Evolutionary conservation across 1,140 invertebrate species (phyloP).

Genomic region (Grapholita molesta): DNA sequence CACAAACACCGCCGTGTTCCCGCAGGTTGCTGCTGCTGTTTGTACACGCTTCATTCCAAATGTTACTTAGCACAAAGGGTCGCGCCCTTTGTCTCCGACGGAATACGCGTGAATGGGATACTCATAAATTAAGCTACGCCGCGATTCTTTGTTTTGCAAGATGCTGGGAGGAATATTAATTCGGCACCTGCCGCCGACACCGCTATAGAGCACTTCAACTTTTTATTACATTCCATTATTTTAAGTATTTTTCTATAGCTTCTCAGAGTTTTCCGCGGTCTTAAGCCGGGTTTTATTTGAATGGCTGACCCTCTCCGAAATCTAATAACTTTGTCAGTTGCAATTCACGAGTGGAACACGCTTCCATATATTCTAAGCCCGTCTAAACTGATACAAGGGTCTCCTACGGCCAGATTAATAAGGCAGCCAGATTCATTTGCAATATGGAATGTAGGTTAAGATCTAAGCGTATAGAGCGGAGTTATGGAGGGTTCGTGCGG

Average conservation of each 20-base stretch:
- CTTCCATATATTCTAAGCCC: neutral
- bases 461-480: neutral
- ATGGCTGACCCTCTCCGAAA: neutral
- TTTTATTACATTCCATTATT: neutral
- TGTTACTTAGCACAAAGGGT: constrained; percentile 13
- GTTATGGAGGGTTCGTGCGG: constrained; percentile 6
- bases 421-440: neutral
- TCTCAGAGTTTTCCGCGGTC: neutral
- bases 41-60: constrained; percentile 7
- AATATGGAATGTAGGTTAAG: neutral
- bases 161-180: neutral
- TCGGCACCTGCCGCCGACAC: neutral
- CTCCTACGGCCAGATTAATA: neutral
- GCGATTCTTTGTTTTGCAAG: neutral
- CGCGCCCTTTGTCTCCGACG: neutral
- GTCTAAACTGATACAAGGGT: neutral
- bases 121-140: constrained; percentile 16
- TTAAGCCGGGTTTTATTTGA: neutral
- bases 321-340: neutral
- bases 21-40: neutral
- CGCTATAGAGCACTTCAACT: neutral
- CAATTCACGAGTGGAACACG: neutral
- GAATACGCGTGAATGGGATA: neutral
- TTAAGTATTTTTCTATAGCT: neutral
- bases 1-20: neutral